A percentile compares a stretch with the other conserved stretches of the same genome.
Conservation (phyloP, 2,113 vertebrate genomes). For the Cyphomyrus plagiostoma region DNA sequence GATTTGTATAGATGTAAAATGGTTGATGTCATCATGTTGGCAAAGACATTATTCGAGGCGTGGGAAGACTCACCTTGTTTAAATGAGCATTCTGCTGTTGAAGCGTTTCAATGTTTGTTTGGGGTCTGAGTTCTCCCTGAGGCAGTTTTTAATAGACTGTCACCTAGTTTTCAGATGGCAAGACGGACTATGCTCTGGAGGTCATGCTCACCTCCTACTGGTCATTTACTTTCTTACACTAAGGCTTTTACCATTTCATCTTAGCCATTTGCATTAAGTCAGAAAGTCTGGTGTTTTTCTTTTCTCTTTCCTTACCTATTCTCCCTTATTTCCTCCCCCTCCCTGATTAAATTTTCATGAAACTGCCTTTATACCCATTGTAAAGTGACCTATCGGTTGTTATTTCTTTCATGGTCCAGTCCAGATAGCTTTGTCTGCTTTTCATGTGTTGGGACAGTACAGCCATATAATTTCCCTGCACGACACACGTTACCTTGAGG, state of each 20-base stretch:
- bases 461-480: not conserved
- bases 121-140: not conserved
- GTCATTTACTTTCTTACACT: not conserved
- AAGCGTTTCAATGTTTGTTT: not conserved
- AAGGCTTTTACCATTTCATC: not conserved
- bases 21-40: not conserved
- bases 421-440: not conserved
- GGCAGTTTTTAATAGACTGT: not conserved
- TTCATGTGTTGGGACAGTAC: not conserved
- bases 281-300: not conserved
- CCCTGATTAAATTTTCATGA: not conserved
- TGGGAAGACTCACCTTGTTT: not conserved
- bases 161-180: not conserved
- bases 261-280: not conserved
- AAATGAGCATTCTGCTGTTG: not conserved
- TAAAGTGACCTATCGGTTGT: not conserved
- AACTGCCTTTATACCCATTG: not conserved
- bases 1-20: not conserved
- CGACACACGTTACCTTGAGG: not conserved
- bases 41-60: not conserved
- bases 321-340: not conserved
- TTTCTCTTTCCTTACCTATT: not conserved
- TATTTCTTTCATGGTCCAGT: not conserved
- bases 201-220: not conserved
- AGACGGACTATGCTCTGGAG: not conserved